These are phyloP conservation scores for Nansenia antarctica DNA, from an alignment of 2,113 vertebrate genomes.

Conservation along the genomic window DNA sequence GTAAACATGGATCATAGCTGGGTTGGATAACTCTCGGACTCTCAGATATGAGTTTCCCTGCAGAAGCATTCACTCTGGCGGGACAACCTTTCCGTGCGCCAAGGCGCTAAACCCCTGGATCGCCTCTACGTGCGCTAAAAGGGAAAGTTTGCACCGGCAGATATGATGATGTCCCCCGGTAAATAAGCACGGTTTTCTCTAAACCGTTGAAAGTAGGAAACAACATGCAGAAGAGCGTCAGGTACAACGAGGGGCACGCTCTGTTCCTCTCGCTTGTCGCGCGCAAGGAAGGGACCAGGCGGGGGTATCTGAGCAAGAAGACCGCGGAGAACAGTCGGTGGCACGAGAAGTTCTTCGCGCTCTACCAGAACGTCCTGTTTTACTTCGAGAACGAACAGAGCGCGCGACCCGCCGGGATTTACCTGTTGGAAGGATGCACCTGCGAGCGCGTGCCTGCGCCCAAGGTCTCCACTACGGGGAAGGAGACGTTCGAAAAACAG, in stretches of 20 bases:
- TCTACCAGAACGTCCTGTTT: constrained; percentile 95
- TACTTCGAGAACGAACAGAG: constrained; percentile 97
- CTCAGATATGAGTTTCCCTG: constrained; percentile 50
- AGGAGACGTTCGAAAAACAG: constrained; percentile 92
- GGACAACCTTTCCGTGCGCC: constrained; percentile 68
- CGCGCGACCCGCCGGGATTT: constrained; percentile 90
- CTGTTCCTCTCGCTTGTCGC: constrained; percentile 87
- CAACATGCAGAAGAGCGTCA: constrained; percentile 95
- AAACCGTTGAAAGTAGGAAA: constrained; percentile 40
- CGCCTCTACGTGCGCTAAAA: not conserved
- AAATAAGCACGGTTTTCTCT: constrained; percentile 27
- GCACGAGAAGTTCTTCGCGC: constrained; percentile 96
- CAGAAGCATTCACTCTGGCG: constrained; percentile 40
- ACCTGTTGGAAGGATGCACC: constrained; percentile 95
- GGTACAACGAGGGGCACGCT: constrained; percentile 96
- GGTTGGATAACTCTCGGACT: constrained; percentile 28
- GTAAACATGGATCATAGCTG: constrained; percentile 45
- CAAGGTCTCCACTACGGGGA: constrained; percentile 79
- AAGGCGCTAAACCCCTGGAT: constrained; percentile 41
- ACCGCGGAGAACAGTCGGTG: constrained; percentile 93
- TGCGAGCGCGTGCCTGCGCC: constrained; percentile 89
- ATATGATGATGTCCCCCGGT: constrained; percentile 47
- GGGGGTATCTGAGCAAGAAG: constrained; percentile 92
- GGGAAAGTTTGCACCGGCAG: constrained; percentile 43
- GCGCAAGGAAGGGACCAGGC: constrained; percentile 93